Percentiles rank a stretch among this genome's conserved stretches.
These are phyloP conservation scores for Macroglossus sobrinus DNA, from an alignment of 2,113 vertebrate genomes.

Conservation along the genomic window DNA sequence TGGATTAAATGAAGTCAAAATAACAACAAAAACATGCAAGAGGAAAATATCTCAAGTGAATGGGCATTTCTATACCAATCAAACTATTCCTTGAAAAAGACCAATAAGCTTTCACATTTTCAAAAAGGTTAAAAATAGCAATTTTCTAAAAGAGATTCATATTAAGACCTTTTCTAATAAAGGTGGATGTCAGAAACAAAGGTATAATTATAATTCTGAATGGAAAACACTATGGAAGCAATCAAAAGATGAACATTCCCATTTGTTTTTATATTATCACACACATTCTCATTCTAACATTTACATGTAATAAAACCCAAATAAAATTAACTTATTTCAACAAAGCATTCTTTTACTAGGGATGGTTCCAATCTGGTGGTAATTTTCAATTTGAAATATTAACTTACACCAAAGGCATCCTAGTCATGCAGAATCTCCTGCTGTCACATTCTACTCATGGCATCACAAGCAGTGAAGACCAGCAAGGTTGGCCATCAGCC, in stretches of 20 bases:
- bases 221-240: neutral
- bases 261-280: neutral
- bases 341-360: neutral
- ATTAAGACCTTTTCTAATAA: neutral
- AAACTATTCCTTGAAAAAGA: constrained; percentile 8
- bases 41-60: constrained; percentile 25
- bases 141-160: neutral
- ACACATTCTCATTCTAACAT: neutral
- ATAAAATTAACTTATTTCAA: neutral
- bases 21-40: neutral
- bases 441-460: neutral
- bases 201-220: neutral
- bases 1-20: neutral
- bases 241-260: neutral
- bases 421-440: neutral
- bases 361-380: neutral
- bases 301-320: neutral
- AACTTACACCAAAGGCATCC: neutral
- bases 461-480: neutral
- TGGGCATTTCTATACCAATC: neutral
- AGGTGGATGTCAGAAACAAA: neutral
- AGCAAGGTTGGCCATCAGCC: neutral
- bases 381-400: neutral
- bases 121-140: neutral
- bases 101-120: neutral